Evolutionary conservation across 2,797 vertebrate genomes (phyloP).

Genomic region (Gymnoscopelus braueri): DNA sequence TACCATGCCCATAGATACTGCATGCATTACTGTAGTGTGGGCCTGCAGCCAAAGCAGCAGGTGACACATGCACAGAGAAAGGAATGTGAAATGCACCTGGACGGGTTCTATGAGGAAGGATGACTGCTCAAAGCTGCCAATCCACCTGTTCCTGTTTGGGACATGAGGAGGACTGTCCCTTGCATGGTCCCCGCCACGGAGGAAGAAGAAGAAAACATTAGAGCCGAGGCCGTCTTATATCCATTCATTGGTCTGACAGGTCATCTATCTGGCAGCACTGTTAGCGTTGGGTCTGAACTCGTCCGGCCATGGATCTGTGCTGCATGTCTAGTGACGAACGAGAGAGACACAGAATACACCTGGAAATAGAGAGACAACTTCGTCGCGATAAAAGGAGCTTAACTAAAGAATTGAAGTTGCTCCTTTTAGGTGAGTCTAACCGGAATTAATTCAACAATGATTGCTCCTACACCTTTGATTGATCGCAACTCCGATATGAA

Average conservation of each 20-base stretch:
- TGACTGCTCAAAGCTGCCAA: slow-evolving; percentile 31
- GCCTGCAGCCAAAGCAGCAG: neutral
- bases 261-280: neutral
- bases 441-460: neutral
- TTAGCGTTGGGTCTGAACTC: neutral
- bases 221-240: neutral
- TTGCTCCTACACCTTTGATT: no score
- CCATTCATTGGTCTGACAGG: neutral
- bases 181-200: neutral
- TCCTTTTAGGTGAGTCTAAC: slow-evolving; percentile 87
- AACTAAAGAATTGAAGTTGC: slow-evolving; percentile 83
- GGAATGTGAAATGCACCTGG: slow-evolving; percentile 71
- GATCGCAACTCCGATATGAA: no score
- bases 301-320: slow-evolving; percentile 78
- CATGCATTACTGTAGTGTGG: no score
- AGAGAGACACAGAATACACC: slow-evolving; percentile 80
- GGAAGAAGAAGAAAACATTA: slow-evolving; percentile 2
- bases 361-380: slow-evolving; percentile 86
- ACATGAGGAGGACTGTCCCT: slow-evolving; percentile 1
- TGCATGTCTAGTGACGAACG: slow-evolving; percentile 79
- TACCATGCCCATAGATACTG: no score
- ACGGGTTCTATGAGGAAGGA: slow-evolving; percentile 62
- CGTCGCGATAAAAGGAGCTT: slow-evolving; percentile 77
- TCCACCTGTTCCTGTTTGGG: slow-evolving; percentile 49
- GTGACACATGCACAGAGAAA: slow-evolving; percentile 6